Conservation (phyloP, 2,113 vertebrate genomes). For the Isurus oxyrinchus region DNA sequence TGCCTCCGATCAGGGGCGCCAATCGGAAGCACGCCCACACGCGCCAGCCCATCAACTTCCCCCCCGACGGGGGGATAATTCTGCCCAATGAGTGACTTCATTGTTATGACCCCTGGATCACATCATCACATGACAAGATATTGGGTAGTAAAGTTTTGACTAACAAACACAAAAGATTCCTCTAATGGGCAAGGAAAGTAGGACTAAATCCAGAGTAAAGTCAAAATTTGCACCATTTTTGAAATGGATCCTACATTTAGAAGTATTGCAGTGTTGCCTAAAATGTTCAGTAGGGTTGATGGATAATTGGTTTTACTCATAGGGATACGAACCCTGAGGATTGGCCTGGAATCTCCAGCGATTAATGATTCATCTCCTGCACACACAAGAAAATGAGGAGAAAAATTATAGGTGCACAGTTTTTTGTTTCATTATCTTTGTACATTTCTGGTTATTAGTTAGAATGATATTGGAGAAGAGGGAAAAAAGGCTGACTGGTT, state of each 20-base stretch:
- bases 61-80: too few species aligned
- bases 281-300: neutral
- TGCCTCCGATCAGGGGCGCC: too few species aligned
- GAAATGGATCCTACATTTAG: neutral
- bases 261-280: neutral
- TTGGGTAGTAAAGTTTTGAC: neutral
- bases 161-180: too few species aligned
- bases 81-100: neutral
- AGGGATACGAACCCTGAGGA: neutral
- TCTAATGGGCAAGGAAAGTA: neutral
- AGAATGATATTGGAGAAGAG: neutral
- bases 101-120: neutral
- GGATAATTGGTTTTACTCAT: neutral
- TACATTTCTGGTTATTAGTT: neutral
- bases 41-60: too few species aligned
- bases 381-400: neutral
- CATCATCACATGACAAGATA: neutral
- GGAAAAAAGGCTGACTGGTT: neutral
- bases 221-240: neutral
- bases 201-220: neutral
- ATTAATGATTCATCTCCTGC: neutral
- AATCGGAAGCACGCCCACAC: too few species aligned
- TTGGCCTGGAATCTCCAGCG: neutral
- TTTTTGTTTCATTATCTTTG: neutral
- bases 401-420: neutral